Conservation (phyloP, 2,113 vertebrate species). For the Sander lucioperca region DNA sequence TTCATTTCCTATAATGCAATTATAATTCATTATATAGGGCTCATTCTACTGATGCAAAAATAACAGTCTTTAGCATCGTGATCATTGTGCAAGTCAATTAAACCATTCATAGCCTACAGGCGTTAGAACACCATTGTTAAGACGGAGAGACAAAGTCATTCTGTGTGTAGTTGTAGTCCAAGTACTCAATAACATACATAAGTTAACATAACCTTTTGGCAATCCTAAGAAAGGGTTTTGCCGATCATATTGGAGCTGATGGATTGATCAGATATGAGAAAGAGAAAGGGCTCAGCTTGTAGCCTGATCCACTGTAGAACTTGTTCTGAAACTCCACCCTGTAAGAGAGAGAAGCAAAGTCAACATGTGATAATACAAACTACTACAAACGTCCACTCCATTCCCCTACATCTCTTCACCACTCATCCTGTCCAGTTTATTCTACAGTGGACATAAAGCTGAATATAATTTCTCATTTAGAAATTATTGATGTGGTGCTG, state of each 20-base stretch:
- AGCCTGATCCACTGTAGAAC: conserved; percentile 84
- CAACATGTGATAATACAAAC: background rate
- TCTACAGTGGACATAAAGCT: background rate
- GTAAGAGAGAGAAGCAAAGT: conserved; percentile 45
- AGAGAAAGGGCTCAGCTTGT: conserved; percentile 83
- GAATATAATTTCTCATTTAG: background rate
- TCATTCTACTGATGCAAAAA: conserved; percentile 45
- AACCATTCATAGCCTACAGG: conserved; percentile 41
- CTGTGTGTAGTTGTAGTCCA: conserved; percentile 32
- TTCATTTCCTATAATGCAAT: conserved; percentile 35
- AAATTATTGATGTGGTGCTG: no score
- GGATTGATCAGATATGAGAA: conserved; percentile 77
- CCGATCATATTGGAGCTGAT: conserved; percentile 59
- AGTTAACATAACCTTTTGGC: conserved; percentile 42
- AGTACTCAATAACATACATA: conserved; percentile 23
- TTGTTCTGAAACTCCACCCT: conserved; percentile 88
- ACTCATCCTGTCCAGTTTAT: background rate
- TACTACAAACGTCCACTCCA: no score
- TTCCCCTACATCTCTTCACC: background rate
- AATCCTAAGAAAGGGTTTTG: conserved; percentile 27
- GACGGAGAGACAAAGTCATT: conserved; percentile 10
- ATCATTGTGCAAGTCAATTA: conserved; percentile 56
- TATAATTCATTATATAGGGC: conserved; percentile 27
- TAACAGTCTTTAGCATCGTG: conserved; percentile 57
- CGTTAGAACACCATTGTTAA: conserved; percentile 19